phyloP scores from a whole-genome alignment of 2,113 vertebrate genomes.

The Heliornis fulica region DNA sequence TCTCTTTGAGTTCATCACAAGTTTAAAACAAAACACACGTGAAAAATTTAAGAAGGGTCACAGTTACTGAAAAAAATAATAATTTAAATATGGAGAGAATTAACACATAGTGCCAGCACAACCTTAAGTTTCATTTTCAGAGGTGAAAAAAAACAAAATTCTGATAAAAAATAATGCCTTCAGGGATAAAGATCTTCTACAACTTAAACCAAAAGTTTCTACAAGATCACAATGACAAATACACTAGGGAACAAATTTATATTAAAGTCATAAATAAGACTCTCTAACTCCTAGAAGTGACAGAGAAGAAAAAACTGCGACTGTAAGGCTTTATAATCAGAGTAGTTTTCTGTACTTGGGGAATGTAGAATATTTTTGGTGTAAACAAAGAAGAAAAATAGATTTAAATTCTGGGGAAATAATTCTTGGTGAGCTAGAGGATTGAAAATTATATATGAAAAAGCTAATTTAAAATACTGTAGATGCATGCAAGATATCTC shows the following conservation, averaged over 20 bases:
- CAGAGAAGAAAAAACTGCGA: neutral
- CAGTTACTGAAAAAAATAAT: neutral
- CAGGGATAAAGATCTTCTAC: neutral
- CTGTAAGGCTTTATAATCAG: neutral
- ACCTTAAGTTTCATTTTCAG: neutral
- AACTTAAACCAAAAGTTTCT: neutral
- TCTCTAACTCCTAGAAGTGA: neutral
- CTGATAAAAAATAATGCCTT: neutral
- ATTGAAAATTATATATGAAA: neutral
- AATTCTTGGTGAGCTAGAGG: neutral
- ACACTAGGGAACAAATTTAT: conserved; percentile 16
- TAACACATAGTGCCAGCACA: neutral
- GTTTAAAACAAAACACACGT: neutral
- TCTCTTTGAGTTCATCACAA: neutral
- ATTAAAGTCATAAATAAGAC: conserved; percentile 55
- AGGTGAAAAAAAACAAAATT: neutral
- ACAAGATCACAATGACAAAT: neutral
- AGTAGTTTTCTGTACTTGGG: neutral
- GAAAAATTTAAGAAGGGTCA: neutral
- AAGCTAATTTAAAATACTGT: neutral
- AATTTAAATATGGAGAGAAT: neutral
- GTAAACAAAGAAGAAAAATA: neutral
- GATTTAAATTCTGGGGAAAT: neutral
- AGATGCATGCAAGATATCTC: neutral
- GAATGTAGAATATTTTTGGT: neutral